These are phyloP conservation scores for Phodopus roborovskii DNA, from an alignment of 2,113 vertebrate species.

Conservation along the genomic window DNA sequence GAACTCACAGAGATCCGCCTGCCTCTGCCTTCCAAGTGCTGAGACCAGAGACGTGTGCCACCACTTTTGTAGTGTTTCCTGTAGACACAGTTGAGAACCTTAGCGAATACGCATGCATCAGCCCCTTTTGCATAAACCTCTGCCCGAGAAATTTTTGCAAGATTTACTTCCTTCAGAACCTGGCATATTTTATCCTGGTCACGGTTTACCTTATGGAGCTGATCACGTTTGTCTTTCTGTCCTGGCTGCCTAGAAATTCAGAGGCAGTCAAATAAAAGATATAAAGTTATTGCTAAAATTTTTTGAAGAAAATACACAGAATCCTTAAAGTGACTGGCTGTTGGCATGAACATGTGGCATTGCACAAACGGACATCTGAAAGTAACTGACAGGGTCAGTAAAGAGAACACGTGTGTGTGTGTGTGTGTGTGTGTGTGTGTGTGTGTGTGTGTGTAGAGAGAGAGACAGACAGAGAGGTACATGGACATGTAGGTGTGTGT, in stretches of 20 bases:
- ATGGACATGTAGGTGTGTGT: too few species aligned
- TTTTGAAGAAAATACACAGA: conserved; percentile 19
- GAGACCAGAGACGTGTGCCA: not conserved
- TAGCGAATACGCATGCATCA: not conserved
- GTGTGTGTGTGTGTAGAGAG: not conserved
- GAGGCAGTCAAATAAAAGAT: conserved; percentile 17
- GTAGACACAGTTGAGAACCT: not conserved
- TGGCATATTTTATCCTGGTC: not conserved
- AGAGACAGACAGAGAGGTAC: too few species aligned
- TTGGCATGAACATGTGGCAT: not conserved
- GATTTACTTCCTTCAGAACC: not conserved
- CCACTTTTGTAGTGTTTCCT: not conserved
- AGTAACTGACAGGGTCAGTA: not conserved
- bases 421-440: not conserved
- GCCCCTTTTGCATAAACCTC: not conserved
- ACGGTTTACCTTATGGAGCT: not conserved
- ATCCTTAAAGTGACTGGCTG: not conserved
- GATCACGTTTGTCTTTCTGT: not conserved
- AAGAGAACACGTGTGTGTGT: not conserved
- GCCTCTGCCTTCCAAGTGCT: not conserved
- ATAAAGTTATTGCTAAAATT: not conserved
- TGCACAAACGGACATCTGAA: not conserved
- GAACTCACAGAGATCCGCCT: not conserved
- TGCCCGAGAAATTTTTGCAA: not conserved
- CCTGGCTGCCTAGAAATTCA: not conserved